phyloP scores from a whole-genome alignment of 1,140 invertebrate species.

The Diuraphis noxia region DNA sequence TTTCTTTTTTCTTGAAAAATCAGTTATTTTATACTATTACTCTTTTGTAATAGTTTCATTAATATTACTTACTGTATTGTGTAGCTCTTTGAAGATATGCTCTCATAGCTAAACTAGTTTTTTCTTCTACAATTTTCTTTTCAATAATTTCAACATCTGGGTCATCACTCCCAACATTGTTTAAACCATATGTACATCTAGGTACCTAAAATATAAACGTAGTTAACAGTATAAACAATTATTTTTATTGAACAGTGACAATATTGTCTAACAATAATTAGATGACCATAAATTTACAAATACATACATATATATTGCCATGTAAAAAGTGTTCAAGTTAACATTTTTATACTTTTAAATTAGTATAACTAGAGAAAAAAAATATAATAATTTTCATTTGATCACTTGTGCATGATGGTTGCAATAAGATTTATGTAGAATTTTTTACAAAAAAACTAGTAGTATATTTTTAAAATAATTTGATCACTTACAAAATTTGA shows the following conservation, averaged over 20 bases:
- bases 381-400: background rate
- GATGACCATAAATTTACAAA: background rate
- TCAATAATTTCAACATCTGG: conserved; percentile 42
- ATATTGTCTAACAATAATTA: background rate
- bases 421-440: background rate
- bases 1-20: no score
- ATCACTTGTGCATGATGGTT: background rate
- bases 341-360: background rate
- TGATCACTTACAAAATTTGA: conserved; percentile 17
- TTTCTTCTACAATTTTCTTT: conserved; percentile 61
- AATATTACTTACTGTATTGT: conserved; percentile 68
- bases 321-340: background rate
- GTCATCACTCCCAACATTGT: conserved; percentile 44
- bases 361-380: background rate
- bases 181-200: conserved; percentile 31
- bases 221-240: background rate
- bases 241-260: background rate
- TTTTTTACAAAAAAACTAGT: background rate
- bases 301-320: background rate
- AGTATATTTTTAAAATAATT: background rate
- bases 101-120: conserved; percentile 83
- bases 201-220: conserved; percentile 4
- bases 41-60: background rate
- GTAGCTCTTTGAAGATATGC: conserved; percentile 80
- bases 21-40: no score